phyloP scores from a whole-genome alignment of 2,888 invertebrate species.

The Strigamia maritima region DNA sequence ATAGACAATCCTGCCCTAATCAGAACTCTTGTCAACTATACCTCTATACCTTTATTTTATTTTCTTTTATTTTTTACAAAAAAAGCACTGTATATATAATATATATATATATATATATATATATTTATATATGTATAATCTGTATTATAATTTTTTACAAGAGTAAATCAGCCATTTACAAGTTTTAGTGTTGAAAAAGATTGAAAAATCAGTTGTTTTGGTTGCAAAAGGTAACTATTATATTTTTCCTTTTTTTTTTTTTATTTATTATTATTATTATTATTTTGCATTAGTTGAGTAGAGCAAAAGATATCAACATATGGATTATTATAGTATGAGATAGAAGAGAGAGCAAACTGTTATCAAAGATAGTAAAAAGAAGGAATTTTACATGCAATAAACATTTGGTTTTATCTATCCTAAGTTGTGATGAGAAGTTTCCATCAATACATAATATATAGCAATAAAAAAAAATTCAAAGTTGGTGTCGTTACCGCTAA shows the following conservation, averaged over 20 bases:
- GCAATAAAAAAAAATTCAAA: neutral
- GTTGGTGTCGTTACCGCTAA: neutral
- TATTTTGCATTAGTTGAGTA: conserved; percentile 1
- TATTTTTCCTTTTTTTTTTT: neutral
- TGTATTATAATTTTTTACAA: neutral
- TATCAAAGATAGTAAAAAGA: neutral
- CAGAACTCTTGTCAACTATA: too few relatives aligned
- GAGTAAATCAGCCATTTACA: neutral
- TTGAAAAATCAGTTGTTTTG: neutral
- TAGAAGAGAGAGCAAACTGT: neutral
- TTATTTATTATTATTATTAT: too few relatives aligned
- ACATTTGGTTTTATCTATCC: neutral
- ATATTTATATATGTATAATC: neutral
- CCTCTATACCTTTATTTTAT: neutral
- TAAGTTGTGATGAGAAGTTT: neutral
- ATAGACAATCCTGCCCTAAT: too few relatives aligned
- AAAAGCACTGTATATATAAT: neutral
- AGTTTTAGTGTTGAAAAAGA: neutral
- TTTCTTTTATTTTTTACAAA: neutral
- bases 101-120: conserved; percentile 22
- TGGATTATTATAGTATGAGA: neutral
- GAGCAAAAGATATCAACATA: neutral
- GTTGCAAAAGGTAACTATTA: neutral
- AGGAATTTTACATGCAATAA: neutral
- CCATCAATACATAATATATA: neutral